A percentile compares a stretch with the other conserved stretches of the same genome.
These are phyloP conservation scores for Pitta sordida DNA, from an alignment of 2,113 vertebrate species.

Conservation along the genomic window DNA sequence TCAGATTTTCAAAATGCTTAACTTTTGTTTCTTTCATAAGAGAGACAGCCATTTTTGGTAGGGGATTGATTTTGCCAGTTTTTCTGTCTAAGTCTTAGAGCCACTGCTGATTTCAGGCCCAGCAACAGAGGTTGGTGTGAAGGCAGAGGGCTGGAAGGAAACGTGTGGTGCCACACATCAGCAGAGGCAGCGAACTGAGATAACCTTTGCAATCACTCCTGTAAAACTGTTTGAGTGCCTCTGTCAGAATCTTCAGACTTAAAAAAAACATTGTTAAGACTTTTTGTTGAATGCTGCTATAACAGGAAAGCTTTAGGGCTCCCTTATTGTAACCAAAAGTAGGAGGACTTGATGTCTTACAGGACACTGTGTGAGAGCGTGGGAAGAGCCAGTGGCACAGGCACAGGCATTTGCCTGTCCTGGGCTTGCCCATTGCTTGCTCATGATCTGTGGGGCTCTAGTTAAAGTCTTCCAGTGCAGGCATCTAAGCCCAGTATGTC, in stretches of 20 bases:
- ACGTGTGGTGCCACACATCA: accelerated
- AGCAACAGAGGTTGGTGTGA: accelerated
- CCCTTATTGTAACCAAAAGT: background rate
- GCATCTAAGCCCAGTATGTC: background rate
- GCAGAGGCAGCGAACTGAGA: background rate
- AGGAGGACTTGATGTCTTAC: background rate
- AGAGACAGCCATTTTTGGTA: background rate
- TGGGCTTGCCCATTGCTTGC: accelerated
- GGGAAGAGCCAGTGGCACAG: accelerated
- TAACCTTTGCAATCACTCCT: background rate
- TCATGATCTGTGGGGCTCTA: background rate
- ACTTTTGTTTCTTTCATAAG: background rate
- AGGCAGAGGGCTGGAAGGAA: background rate
- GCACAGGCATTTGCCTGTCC: background rate
- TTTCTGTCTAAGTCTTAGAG: background rate
- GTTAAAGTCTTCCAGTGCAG: background rate
- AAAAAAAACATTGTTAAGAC: background rate
- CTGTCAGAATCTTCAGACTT: background rate
- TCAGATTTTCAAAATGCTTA: background rate
- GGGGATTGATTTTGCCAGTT: background rate
- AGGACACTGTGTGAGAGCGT: accelerated
- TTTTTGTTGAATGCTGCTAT: background rate
- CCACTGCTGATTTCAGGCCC: background rate
- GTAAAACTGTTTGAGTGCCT: background rate
- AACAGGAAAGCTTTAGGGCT: background rate